Percentiles rank a stretch among this genome's conserved stretches.
phyloP scores from a whole-genome alignment of 2,888 invertebrate genomes.

The Neria commutata region DNA sequence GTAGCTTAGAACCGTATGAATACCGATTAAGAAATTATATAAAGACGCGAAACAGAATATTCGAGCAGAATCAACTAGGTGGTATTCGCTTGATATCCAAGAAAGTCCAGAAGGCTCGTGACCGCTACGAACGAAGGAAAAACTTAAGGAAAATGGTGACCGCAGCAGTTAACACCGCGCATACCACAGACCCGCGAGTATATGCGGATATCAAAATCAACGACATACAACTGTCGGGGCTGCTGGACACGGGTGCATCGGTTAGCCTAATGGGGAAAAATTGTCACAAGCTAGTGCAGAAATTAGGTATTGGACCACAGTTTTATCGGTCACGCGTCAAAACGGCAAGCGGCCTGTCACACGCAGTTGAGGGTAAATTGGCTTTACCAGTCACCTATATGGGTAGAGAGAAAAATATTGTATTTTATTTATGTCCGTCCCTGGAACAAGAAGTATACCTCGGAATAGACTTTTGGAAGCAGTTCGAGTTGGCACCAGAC shows the following conservation, averaged over 20 bases:
- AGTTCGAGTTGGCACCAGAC: background rate
- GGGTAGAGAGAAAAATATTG: background rate
- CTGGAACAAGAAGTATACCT: constrained; percentile 6
- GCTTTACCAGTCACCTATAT: background rate
- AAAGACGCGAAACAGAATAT: no score
- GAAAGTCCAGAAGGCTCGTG: no score
- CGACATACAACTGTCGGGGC: background rate
- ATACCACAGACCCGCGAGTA: no score
- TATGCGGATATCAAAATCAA: constrained; percentile 10
- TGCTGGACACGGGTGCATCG: constrained; percentile 15
- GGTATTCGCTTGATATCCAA: no score
- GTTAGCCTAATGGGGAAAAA: constrained; percentile 9
- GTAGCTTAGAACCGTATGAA: no score
- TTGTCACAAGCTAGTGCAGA: background rate
- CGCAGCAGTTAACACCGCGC: no score
- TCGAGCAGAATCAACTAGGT: no score
- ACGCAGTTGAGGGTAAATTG: background rate
- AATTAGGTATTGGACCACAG: background rate
- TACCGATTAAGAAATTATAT: no score
- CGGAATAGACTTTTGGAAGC: constrained; percentile 2
- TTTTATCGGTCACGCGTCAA: constrained; percentile 3
- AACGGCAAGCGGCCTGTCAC: background rate
- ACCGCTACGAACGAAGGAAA: no score
- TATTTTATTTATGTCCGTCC: constrained; percentile 1
- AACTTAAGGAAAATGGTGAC: no score